phyloP scores from a whole-genome alignment of 2,113 vertebrate genomes.

The Lagopus muta region DNA sequence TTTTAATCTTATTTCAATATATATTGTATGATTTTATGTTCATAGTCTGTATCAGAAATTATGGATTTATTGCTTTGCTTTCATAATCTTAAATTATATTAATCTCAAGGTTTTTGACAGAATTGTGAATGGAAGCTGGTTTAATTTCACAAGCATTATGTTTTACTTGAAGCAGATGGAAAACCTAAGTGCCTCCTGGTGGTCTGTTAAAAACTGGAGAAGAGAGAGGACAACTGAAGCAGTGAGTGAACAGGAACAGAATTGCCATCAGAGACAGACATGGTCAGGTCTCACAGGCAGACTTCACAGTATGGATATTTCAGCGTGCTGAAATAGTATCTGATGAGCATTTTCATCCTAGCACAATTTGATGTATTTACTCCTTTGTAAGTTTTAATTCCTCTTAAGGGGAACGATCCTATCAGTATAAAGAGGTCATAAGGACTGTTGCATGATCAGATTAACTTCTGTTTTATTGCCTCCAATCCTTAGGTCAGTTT shows the following conservation, averaged over 20 bases:
- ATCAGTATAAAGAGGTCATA: conserved; percentile 45
- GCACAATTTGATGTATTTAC: conserved; percentile 28
- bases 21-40: not conserved
- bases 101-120: not conserved
- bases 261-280: not conserved
- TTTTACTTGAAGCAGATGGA: not conserved
- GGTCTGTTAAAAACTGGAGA: not conserved
- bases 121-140: not conserved
- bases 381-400: conserved; percentile 24
- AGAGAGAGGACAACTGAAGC: not conserved
- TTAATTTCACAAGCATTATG: not conserved
- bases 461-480: conserved; percentile 28
- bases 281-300: not conserved
- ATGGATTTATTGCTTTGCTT: not conserved
- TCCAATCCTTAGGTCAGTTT: not conserved
- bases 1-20: not conserved
- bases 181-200: not conserved
- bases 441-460: conserved; percentile 43
- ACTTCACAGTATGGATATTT: not conserved
- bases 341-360: not conserved
- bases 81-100: not conserved
- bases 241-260: not conserved
- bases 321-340: not conserved
- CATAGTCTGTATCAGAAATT: not conserved
- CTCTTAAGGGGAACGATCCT: conserved; percentile 46